A percentile compares a stretch with the other conserved stretches of the same genome.
phyloP scores from a whole-genome alignment of 2,113 vertebrate species.

The Phalacrocorax carbo region DNA sequence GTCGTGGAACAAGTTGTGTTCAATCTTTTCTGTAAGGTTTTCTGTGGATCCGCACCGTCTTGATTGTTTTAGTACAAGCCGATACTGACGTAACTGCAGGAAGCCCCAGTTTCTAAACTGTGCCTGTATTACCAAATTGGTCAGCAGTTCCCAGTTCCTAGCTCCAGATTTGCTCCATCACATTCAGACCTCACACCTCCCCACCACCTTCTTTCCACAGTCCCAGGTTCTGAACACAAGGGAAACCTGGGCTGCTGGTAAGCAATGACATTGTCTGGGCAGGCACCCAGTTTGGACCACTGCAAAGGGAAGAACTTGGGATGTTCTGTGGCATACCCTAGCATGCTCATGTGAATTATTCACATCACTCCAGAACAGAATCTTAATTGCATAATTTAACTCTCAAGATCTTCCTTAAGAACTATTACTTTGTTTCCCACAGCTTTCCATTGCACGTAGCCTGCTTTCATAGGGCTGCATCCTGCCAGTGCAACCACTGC shows the following conservation, averaged over 20 bases:
- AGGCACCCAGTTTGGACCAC: neutral
- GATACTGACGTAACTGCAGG: rapidly evolving
- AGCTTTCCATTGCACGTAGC: neutral
- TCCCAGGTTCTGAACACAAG: neutral
- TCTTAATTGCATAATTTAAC: neutral
- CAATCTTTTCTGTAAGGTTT: neutral
- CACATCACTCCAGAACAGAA: neutral
- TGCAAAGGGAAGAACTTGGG: neutral
- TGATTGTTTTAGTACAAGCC: rapidly evolving
- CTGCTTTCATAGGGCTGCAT: neutral
- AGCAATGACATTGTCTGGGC: neutral
- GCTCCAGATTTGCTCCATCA: neutral
- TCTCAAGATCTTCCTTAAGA: neutral
- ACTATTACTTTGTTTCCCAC: neutral
- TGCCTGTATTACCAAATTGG: neutral
- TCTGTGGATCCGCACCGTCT: neutral
- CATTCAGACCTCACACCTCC: neutral
- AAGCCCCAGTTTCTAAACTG: neutral
- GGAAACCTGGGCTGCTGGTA: neutral
- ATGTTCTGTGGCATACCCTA: neutral
- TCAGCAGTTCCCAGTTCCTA: neutral
- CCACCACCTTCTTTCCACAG: neutral
- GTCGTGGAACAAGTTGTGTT: neutral
- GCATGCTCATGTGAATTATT: neutral
- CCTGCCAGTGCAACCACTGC: neutral